Evolutionary conservation across 2,113 vertebrate species (phyloP), one percentile per base, ranked within the genome.

Genomic region (Thamnophis sirtalis): DNA sequence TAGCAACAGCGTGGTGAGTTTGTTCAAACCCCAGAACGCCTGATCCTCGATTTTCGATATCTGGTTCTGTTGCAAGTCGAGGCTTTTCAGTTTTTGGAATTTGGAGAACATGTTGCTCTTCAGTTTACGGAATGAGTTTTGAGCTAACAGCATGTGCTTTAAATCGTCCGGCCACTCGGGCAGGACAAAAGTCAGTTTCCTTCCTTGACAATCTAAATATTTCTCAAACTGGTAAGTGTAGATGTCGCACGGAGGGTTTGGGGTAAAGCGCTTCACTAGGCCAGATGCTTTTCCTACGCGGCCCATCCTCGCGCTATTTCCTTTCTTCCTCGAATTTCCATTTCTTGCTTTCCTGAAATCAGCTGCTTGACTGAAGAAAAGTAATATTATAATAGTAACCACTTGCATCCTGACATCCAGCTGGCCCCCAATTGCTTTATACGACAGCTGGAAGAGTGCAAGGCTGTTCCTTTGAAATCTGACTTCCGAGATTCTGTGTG

Each of bases 11-110:
- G 98, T 99, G 89, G 98, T 98, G 68, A 99, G 98, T 93, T 97
- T 98, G 43, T 94, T 97, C 91, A 99, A 98, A 80, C 99, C 99
- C 1, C 94, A 98, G 96, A 99, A 99, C 0, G 99, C 98, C 5
- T 97, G 96, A 0, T 96, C 98, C 88, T 99, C 98, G 55, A 99
- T 97, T 97, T 97, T 98, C 90, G 98, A 97, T 94, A 99, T 98
- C 90, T 97, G 96, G 43, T 99, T 99, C 95, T 99, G 98, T 93
- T 99, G 99, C 87, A 99, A 98, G 97, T 99, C 99, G 94, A 99
- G 95, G 92, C 98, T 99, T 95, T 98, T 98, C 89, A 99, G 95
- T 95, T 95, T 97, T 84, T 95, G 97, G 93, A 99, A 99, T 94
- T 97, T 97, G 86, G 98, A 98, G 96, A 99, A 99, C 97, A 98